Conservation (phyloP, 2,888 invertebrate genomes). For the Caenorhabditis japonica region DNA sequence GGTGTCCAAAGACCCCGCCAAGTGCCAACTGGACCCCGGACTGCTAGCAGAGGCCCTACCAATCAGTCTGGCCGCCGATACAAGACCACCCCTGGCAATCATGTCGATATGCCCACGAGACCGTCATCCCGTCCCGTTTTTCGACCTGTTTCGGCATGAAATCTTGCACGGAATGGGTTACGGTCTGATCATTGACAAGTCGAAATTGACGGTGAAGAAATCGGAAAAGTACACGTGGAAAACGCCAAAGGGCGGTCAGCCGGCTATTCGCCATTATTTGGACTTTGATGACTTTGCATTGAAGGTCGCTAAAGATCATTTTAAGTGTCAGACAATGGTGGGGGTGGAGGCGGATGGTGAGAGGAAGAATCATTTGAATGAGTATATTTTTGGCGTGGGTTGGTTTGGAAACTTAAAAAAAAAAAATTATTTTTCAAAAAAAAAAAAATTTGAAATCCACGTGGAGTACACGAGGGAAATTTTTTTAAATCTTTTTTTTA, state of each 20-base stretch:
- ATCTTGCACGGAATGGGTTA: conserved; percentile 67
- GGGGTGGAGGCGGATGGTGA: conserved; percentile 65
- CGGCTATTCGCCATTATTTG: conserved; percentile 21
- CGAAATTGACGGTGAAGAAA: neutral
- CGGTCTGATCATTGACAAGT: conserved; percentile 39
- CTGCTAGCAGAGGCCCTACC: conserved; percentile 35
- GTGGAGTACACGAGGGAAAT: too few relatives aligned
- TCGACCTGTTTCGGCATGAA: conserved; percentile 69
- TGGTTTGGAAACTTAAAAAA: neutral
- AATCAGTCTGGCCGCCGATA: conserved; percentile 12
- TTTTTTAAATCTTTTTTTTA: too few relatives aligned
- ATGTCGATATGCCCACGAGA: conserved; percentile 53
- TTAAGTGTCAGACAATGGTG: conserved; percentile 51
- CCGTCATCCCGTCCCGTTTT: conserved; percentile 10
- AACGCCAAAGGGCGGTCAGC: conserved; percentile 1
- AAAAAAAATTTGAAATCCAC: too few relatives aligned
- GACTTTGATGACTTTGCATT: conserved; percentile 39
- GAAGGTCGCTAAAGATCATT: conserved; percentile 48
- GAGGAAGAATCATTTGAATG: conserved; percentile 64
- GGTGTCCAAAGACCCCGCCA: conserved; percentile 10
- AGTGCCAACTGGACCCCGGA: conserved; percentile 11
- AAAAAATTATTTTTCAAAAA: neutral
- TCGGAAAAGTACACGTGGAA: conserved; percentile 36
- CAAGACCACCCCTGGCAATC: conserved; percentile 51
- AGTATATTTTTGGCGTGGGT: conserved; percentile 69